phyloP scores from a whole-genome alignment of 2,113 vertebrate species.

The Plectropomus leopardus region DNA sequence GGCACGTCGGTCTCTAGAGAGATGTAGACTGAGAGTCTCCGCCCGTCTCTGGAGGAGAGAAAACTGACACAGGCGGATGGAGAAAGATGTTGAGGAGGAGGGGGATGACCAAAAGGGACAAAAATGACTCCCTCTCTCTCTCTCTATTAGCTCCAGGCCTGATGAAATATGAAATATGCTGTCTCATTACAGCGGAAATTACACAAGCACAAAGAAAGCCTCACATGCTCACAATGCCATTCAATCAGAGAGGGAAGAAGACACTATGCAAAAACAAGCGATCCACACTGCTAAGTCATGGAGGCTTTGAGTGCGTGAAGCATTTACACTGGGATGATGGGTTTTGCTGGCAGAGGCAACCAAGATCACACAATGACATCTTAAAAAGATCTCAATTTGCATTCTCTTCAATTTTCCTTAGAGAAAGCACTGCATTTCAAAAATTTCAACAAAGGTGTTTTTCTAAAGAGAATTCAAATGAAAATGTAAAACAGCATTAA shows the following conservation, averaged over 20 bases:
- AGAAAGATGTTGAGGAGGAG: constrained; percentile 10
- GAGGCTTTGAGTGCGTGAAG: neutral
- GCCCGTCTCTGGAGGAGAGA: constrained; percentile 33
- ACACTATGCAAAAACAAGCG: constrained; percentile 16
- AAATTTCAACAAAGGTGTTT: constrained; percentile 3
- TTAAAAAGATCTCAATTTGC: constrained; percentile 21
- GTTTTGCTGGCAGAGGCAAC: constrained; percentile 8
- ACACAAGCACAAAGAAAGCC: constrained; percentile 28
- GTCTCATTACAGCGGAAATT: constrained; percentile 54
- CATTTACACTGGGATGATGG: neutral
- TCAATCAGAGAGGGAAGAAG: constrained; percentile 5
- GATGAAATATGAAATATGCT: constrained; percentile 45
- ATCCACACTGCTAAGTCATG: neutral
- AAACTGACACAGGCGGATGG: constrained; percentile 31
- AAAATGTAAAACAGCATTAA: constrained; percentile 24
- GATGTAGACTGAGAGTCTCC: constrained; percentile 22
- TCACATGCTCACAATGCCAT: constrained; percentile 8
- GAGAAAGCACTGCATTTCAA: neutral
- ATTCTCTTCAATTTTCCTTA: constrained; percentile 34
- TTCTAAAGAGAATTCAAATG: constrained; percentile 22
- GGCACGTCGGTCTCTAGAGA: constrained; percentile 20
- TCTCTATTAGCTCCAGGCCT: constrained; percentile 43
- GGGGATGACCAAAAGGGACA: constrained; percentile 41
- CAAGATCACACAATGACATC: neutral
- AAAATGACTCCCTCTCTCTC: constrained; percentile 27